These are phyloP conservation scores for Drosophila setosimentum DNA, from an alignment of 2,888 invertebrate genomes.

Conservation along the genomic window DNA sequence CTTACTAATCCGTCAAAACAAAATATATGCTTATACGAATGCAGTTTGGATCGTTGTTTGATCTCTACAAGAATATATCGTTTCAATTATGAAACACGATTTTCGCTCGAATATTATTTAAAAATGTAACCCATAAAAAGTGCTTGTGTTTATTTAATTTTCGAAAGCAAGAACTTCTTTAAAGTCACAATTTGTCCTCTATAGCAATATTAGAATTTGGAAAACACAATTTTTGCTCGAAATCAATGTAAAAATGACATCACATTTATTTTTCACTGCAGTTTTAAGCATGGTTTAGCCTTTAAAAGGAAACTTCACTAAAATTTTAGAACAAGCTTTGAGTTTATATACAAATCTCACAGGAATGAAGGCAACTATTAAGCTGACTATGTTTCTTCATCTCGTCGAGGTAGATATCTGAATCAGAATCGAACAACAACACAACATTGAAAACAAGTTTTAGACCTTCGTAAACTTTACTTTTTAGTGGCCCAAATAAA, in stretches of 20 bases:
- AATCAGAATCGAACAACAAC: slow-evolving; percentile 7
- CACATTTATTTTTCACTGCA: background rate
- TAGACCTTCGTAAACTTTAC: slow-evolving; percentile 54
- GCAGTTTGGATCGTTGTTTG: too few species aligned
- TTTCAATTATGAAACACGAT: background rate
- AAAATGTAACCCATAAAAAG: too few species aligned
- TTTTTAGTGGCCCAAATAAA: slow-evolving; percentile 48
- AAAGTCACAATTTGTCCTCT: background rate
- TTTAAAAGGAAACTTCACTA: background rate
- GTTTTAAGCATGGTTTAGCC: too few species aligned
- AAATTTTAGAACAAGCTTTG: background rate
- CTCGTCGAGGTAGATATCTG: slow-evolving; percentile 5
- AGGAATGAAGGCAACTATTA: background rate
- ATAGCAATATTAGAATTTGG: background rate
- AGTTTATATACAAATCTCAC: background rate
- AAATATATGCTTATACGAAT: background rate
- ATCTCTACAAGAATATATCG: background rate
- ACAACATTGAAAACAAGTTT: slow-evolving; percentile 53
- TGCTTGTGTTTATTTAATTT: background rate
- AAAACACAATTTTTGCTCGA: background rate
- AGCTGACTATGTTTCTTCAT: background rate
- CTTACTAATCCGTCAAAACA: background rate
- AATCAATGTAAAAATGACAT: background rate
- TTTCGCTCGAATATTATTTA: background rate
- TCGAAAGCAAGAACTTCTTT: background rate